phyloP scores from a whole-genome alignment of 2,888 invertebrate genomes.

The Megalurothrips usitatus region DNA sequence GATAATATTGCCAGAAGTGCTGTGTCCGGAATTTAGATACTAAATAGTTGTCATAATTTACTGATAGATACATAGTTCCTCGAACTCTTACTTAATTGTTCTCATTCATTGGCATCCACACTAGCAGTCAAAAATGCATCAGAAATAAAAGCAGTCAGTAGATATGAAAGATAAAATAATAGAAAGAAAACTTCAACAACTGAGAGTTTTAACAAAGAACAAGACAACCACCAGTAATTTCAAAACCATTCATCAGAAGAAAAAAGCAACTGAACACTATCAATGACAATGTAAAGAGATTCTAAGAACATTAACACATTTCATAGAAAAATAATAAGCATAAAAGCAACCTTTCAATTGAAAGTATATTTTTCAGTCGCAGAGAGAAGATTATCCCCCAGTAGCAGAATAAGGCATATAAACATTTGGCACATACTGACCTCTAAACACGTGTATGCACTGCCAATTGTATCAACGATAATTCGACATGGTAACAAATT shows the following conservation, averaged over 20 bases:
- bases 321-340: constrained; percentile 19
- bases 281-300: neutral
- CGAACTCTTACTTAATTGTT: neutral
- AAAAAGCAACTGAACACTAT: neutral
- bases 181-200: neutral
- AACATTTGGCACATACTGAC: constrained; percentile 10
- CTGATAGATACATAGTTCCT: neutral
- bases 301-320: neutral
- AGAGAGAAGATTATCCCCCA: neutral
- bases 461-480: neutral
- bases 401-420: neutral
- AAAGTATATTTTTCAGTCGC: constrained; percentile 15
- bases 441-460: neutral
- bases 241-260: neutral
- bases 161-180: neutral
- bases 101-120: neutral
- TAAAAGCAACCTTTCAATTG: neutral
- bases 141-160: neutral
- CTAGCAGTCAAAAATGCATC: neutral
- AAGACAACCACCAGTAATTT: neutral
- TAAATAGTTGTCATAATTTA: neutral
- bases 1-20: neutral
- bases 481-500: neutral
- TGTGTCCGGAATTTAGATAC: neutral
- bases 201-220: neutral